Conservation (phyloP, 2,888 invertebrate species). For the Crioceris asparagi region DNA sequence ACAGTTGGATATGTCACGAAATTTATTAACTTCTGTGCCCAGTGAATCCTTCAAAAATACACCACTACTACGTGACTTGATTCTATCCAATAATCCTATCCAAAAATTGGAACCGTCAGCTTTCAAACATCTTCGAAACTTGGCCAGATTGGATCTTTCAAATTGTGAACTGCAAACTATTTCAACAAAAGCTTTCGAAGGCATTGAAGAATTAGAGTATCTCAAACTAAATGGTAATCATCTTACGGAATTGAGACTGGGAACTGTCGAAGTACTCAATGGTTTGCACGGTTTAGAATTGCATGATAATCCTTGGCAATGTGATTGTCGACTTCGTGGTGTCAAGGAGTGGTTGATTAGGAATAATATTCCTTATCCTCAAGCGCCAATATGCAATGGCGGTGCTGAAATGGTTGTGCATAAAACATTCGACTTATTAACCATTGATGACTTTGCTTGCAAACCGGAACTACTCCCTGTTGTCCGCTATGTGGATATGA, state of each 20-base stretch:
- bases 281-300: constrained; percentile 71
- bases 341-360: constrained; percentile 73
- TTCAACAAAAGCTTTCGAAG: constrained; percentile 66
- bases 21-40: constrained; percentile 71
- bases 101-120: constrained; percentile 65
- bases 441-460: constrained; percentile 77
- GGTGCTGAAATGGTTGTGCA: constrained; percentile 60
- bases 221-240: constrained; percentile 75
- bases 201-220: constrained; percentile 63
- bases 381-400: constrained; percentile 66
- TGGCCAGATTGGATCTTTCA: constrained; percentile 76
- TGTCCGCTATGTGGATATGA: constrained; percentile 65
- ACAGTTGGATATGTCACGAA: constrained; percentile 79
- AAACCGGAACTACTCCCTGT: constrained; percentile 69
- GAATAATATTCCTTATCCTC: constrained; percentile 64
- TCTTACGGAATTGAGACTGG: constrained; percentile 58
- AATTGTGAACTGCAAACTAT: constrained; percentile 71
- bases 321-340: constrained; percentile 73
- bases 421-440: constrained; percentile 63
- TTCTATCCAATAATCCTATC: constrained; percentile 72
- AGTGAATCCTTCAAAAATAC: constrained; percentile 68
- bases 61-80: constrained; percentile 71
- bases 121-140: constrained; percentile 61
- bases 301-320: constrained; percentile 82
- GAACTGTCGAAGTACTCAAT: constrained; percentile 61